Conservation (phyloP, 2,797 vertebrate species). For the Perdix hodgsoniae region DNA sequence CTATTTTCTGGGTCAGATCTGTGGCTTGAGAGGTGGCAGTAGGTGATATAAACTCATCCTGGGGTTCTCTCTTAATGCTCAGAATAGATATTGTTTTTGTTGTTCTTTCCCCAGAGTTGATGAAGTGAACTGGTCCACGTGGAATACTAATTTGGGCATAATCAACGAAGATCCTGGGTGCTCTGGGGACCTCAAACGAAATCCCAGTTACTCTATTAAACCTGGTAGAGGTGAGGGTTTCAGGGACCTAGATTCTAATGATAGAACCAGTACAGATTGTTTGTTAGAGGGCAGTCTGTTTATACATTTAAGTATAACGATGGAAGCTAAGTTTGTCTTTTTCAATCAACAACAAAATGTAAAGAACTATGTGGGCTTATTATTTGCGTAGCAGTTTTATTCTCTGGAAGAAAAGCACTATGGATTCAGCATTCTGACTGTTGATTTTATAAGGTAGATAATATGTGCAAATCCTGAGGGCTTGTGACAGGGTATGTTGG, state of each 20-base stretch:
- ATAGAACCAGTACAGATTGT: background rate
- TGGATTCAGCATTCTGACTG: background rate
- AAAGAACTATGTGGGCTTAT: background rate
- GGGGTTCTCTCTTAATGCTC: background rate
- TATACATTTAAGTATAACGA: background rate
- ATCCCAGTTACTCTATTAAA: conserved; percentile 79
- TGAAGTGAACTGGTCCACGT: conserved; percentile 97
- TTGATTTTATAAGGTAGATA: background rate
- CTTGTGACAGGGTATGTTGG: background rate
- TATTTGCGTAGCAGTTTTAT: background rate
- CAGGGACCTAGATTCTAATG: background rate
- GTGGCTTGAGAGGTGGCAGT: background rate
- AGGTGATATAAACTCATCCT: background rate
- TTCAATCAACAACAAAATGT: background rate
- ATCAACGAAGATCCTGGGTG: conserved; percentile 93
- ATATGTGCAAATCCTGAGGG: background rate
- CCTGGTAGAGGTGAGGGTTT: conserved; percentile 79
- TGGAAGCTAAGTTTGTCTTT: background rate
- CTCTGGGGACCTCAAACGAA: conserved; percentile 73
- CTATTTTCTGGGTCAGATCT: background rate
- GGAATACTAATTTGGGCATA: conserved; percentile 92
- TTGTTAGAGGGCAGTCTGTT: background rate
- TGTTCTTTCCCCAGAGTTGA: conserved; percentile 86
- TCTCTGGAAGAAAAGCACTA: background rate
- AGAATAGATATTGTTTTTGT: background rate